Conservation (phyloP, 2,888 invertebrate species). For the Monochamus alternatus region DNA sequence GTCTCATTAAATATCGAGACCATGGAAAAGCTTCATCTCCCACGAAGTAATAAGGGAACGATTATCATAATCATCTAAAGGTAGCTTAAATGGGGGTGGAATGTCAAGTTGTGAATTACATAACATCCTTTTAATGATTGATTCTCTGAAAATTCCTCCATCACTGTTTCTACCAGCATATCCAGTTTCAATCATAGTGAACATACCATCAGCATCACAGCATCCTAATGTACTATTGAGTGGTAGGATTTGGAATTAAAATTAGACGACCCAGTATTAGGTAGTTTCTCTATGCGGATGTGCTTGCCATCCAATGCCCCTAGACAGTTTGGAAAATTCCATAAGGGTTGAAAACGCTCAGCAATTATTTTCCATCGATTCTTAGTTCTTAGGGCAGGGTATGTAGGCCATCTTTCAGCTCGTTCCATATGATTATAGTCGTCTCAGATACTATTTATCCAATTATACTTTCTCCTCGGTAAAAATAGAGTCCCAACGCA, state of each 20-base stretch:
- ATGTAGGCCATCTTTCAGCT: neutral
- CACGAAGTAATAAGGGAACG: neutral
- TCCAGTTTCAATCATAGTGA: neutral
- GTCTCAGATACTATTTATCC: constrained; percentile 22
- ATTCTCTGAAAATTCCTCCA: neutral
- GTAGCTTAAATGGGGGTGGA: neutral
- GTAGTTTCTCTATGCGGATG: neutral
- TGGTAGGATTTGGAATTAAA: neutral
- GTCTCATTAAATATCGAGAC: neutral
- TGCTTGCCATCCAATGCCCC: constrained; percentile 1
- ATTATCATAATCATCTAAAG: neutral
- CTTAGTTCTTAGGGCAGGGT: constrained; percentile 16
- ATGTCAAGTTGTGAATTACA: neutral
- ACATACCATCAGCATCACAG: neutral
- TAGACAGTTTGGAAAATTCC: neutral
- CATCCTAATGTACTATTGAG: neutral
- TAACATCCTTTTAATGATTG: neutral
- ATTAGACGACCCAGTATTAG: neutral
- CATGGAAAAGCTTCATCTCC: neutral
- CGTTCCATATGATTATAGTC: neutral
- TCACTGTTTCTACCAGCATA: neutral
- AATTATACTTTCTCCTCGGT: constrained; percentile 19
- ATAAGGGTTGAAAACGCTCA: neutral
- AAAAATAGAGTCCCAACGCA: constrained; percentile 24
- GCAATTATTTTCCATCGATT: neutral